Percentiles rank a stretch among this genome's conserved stretches.
phyloP scores from a whole-genome alignment of 2,888 invertebrate genomes.

The Spialia ferax region DNA sequence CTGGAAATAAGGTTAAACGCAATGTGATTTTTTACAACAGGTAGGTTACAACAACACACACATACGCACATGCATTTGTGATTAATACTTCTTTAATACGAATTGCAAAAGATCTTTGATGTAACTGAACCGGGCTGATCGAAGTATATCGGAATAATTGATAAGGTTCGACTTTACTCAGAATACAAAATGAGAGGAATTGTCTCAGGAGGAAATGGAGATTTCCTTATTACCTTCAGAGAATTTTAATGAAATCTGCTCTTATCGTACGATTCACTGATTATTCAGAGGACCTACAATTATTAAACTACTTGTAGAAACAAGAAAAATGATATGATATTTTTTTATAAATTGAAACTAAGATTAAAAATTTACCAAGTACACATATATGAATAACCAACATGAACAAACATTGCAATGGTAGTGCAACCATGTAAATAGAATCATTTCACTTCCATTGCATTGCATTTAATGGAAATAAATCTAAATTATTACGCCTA shows the following conservation, averaged over 20 bases:
- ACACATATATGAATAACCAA: background rate
- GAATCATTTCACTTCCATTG: constrained; percentile 13
- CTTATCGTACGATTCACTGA: no score
- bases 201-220: constrained; percentile 21
- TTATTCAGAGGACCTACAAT: no score
- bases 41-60: no score
- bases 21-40: no score
- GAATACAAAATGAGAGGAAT: constrained; percentile 27
- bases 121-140: constrained; percentile 20
- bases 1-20: no score
- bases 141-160: constrained; percentile 28
- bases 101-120: constrained; percentile 8
- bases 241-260: constrained; percentile 51
- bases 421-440: constrained; percentile 21
- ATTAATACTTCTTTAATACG: constrained; percentile 19
- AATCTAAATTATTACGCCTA: constrained; percentile 27
- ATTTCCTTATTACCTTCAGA: constrained; percentile 18
- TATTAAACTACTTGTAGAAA: background rate
- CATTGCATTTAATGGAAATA: constrained; percentile 26
- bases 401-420: background rate
- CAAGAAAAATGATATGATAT: background rate
- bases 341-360: no score
- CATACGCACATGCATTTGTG: no score
- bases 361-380: background rate
- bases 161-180: constrained; percentile 22